phyloP scores from a whole-genome alignment of 1,140 invertebrate species.

The Paraescarpia echinospica region DNA sequence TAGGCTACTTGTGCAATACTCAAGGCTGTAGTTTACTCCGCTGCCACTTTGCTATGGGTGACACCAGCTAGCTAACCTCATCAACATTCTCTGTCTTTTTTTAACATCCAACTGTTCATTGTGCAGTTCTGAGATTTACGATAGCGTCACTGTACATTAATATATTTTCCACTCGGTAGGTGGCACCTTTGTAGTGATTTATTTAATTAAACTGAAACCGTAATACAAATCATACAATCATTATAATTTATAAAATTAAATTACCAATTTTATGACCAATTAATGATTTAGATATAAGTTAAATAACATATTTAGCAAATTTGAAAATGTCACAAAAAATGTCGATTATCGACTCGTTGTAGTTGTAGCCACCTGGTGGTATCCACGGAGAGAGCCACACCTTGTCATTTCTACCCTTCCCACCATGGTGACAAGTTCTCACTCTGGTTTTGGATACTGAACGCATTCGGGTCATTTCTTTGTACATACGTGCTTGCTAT shows the following conservation, averaged over 20 bases:
- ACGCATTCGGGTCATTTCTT: neutral
- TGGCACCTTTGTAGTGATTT: neutral
- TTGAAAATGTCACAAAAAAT: neutral
- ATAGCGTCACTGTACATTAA: too few relatives aligned
- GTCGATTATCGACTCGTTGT: neutral
- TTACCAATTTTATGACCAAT: too few relatives aligned
- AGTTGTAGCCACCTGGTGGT: neutral
- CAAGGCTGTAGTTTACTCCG: neutral
- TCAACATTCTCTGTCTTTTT: neutral
- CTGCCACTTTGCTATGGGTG: neutral
- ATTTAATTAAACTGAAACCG: neutral
- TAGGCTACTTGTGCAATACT: neutral
- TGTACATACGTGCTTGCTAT: neutral
- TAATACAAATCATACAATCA: too few relatives aligned
- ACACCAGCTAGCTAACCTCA: neutral
- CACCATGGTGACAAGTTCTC: neutral
- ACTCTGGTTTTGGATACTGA: neutral
- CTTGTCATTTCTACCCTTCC: neutral
- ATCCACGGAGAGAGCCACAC: neutral
- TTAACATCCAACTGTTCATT: neutral
- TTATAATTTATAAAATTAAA: too few relatives aligned
- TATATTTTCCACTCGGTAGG: too few relatives aligned
- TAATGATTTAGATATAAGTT: too few relatives aligned
- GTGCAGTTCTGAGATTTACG: too few relatives aligned
- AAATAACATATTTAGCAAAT: too few relatives aligned